A percentile compares a stretch with the other conserved stretches of the same genome.
Evolutionary conservation across 23 tunicate genomes (phyloP).

Genomic region (Styela clava): DNA sequence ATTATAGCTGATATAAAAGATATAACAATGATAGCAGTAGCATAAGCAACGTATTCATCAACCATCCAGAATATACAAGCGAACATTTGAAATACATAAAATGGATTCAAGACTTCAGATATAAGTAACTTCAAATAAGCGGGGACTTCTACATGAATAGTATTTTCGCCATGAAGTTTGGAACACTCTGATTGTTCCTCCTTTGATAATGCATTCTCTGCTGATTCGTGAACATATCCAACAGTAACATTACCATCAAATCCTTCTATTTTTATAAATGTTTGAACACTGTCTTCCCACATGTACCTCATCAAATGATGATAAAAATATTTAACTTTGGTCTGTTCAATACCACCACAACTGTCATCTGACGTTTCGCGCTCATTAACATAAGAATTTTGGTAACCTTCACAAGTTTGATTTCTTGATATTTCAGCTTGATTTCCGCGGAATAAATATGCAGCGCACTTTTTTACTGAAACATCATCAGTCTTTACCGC

Average conservation of each 20-base stretch:
- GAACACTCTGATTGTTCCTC: not conserved
- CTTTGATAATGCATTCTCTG: slow-evolving; percentile 1
- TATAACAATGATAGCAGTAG: slow-evolving; percentile 54
- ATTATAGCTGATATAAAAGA: slow-evolving; percentile 73
- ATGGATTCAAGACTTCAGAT: slow-evolving; percentile 77
- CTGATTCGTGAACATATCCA: not conserved
- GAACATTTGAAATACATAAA: slow-evolving; percentile 81
- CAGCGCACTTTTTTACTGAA: not conserved
- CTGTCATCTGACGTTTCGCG: not conserved
- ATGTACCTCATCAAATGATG: slow-evolving; percentile 53
- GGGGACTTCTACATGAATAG: slow-evolving; percentile 69
- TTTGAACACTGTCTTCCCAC: slow-evolving; percentile 49
- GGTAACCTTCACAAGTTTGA: not conserved
- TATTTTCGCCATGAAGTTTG: slow-evolving; percentile 42
- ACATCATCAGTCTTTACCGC: slow-evolving; percentile 17
- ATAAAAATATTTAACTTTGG: slow-evolving; percentile 22
- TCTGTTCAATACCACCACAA: not conserved
- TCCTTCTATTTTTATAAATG: slow-evolving; percentile 57
- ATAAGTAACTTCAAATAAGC: slow-evolving; percentile 49
- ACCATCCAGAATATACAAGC: slow-evolving; percentile 71
- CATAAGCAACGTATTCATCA: slow-evolving; percentile 74
- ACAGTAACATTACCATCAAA: slow-evolving; percentile 34
- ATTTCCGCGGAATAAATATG: not conserved
- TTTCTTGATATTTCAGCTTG: not conserved
- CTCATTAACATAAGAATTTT: no score